Evolutionary conservation across 2,888 invertebrate genomes (phyloP), one percentile per base, ranked within the genome.

Genomic region (Drosophila anomalata): DNA sequence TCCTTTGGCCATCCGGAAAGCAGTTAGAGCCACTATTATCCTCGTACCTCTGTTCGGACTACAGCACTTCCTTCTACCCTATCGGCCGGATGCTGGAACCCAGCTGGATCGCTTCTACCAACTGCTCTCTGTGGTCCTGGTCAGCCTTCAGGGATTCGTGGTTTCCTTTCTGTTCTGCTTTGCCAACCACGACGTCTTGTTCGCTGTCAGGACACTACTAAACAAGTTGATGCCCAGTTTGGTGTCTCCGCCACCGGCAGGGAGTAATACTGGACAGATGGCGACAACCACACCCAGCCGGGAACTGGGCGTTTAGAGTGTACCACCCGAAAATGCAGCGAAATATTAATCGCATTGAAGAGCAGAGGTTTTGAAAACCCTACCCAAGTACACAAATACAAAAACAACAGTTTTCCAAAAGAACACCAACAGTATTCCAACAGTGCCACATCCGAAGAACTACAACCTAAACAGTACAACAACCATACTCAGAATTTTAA

Each of bases 21-120:
- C 96, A 0, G 94, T 94, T 0, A 92, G 95, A 57, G 96, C 96
- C 0, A 94, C 95, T 0, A 92, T 96, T 7, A 95, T 96, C 75
- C 92, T 96, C 88, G 95, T 96, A n/a, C 96, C 96, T 0, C 91
- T 96, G 0, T 94, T 96, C 62, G 96, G 96, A 0, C 91, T 96
- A 1, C 96, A 96, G 83, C 95, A 94, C 88, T 91, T 96, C 29
- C 90, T 96, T 56, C 93, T 96, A 12, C 95, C 96, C 0, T 93
- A 95, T 76, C 93, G 94, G 11, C 96, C 96, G 0, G 91, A 93
- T 1, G 91, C 92, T 1, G 93, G 93, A 1, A 91, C 94, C 5
- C 90, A 93, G 0, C 91, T 93, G 55, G 94, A 94, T 75, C 92
- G 93, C 24, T 88, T 94, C 53, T 96, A 96, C 89, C 94, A 95